phyloP scores from a whole-genome alignment of 2,113 vertebrate genomes.

The Stigmatopora nigra region DNA sequence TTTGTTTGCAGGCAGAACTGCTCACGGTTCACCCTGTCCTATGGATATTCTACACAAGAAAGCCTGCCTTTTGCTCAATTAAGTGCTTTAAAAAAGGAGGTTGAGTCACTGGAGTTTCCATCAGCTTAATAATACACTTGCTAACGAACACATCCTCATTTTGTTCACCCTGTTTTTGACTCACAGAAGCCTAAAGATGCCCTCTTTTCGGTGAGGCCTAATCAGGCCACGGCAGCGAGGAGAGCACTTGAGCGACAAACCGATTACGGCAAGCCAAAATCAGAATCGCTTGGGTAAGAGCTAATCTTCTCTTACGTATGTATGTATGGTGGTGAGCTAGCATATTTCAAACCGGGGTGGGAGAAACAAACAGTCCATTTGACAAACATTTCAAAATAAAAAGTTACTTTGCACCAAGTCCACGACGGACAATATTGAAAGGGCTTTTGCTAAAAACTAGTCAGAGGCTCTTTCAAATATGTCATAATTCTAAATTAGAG shows the following conservation, averaged over 20 bases:
- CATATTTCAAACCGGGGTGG: slow-evolving; percentile 11
- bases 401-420: slow-evolving; percentile 13
- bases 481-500: slow-evolving; percentile 29
- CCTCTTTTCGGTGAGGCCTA: slow-evolving; percentile 7
- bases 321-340: slow-evolving; percentile 13
- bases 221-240: slow-evolving; percentile 33
- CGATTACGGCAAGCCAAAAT: slow-evolving; percentile 21
- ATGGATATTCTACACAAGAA: slow-evolving; percentile 51
- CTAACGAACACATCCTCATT: slow-evolving; percentile 29
- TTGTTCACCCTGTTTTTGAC: slow-evolving; percentile 47
- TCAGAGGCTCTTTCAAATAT: slow-evolving; percentile 17
- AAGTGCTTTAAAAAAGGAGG: slow-evolving; percentile 50
- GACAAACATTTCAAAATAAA: slow-evolving; percentile 20
- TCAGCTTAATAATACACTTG: slow-evolving; percentile 5
- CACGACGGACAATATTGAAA: slow-evolving; percentile 20
- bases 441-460: slow-evolving; percentile 11
- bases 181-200: slow-evolving; percentile 26
- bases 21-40: slow-evolving; percentile 36
- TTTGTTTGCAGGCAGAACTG: slow-evolving; percentile 60
- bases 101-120: background rate
- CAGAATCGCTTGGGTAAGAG: slow-evolving; percentile 13
- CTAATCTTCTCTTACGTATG: slow-evolving; percentile 24
- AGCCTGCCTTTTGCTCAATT: slow-evolving; percentile 35
- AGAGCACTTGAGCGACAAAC: slow-evolving; percentile 18
- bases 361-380: slow-evolving; percentile 10